These are phyloP conservation scores for Haemorhous mexicanus DNA, from an alignment of 2,113 vertebrate genomes.

Conservation along the genomic window DNA sequence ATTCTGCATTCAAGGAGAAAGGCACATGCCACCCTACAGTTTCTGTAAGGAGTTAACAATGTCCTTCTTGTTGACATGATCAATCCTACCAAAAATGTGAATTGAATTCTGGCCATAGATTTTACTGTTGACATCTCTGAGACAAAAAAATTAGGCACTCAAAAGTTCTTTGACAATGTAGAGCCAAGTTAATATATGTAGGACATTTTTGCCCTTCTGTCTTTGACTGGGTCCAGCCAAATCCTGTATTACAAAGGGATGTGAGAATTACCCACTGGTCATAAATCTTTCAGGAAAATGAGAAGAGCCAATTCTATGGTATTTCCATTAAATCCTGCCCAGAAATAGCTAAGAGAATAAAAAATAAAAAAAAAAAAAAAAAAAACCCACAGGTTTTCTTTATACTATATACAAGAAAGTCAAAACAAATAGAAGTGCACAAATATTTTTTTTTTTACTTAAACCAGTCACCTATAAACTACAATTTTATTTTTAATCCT, in stretches of 20 bases:
- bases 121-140: neutral
- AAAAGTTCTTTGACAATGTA: neutral
- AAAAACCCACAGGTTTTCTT: neutral
- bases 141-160: neutral
- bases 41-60: neutral
- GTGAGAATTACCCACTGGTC: neutral
- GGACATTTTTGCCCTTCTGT: neutral
- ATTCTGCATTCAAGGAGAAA: neutral
- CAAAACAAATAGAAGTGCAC: slow-evolving; percentile 24
- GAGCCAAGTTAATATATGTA: neutral
- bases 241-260: neutral
- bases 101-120: neutral
- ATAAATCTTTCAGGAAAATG: neutral
- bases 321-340: neutral
- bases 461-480: slow-evolving; percentile 31
- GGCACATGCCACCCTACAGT: neutral
- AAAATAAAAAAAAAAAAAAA: neutral
- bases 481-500: slow-evolving; percentile 51
- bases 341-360: neutral
- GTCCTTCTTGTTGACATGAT: neutral
- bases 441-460: neutral
- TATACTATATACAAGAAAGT: neutral
- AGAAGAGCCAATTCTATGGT: neutral
- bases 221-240: neutral
- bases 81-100: neutral